Base-by-base conservation (phyloP, 2,797 vertebrate species). In the Takifugu rubripes region DNA sequence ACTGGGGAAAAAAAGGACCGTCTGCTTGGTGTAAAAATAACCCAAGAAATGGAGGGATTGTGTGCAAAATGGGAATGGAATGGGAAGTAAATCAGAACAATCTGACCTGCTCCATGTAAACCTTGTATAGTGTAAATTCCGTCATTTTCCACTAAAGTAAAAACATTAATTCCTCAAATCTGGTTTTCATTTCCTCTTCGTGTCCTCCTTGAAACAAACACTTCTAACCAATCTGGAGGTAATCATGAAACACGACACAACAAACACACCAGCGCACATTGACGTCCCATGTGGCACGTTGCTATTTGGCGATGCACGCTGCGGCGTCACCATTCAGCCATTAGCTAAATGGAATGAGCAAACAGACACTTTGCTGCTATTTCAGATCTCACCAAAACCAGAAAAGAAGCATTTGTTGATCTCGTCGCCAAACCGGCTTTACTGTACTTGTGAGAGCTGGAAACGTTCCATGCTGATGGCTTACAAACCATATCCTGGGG, bases 21-120 rank as follows among this genome's bases (percentile, higher is more conserved):
- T 50, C 54, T 63, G 31, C 10, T 45, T 42, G 44, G 40, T 66
- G n/a, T 61, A 75, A 78, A 80, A 77, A 75, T 74, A 74, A 62
- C 57, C 14, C 2, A 27, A 6, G 17, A 42, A 50, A 61, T 7
- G 40, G 31, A 59, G 52, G 57, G 49, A 42, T 6, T 12, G 58
- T 17, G 25, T 46, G 24, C 25, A 42, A 65, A 48, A 68, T 27
- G 51, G 55, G 54, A 74, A 59, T 49, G 45, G 4, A 3, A n/a
- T 0, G 12, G 52, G 46, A 47, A 73, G 36, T 62, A 44, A 44
- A 44, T 44, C 43, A n/a, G 15, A 17, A 49, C 14, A 43, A 44
- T 49, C 24, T 21, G 59, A 42, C 26, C 46, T 24, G 17, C 25
- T 51, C n/a, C 15, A 27, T 25, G n/a, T 9, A 40, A 44, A 3